Evolutionary conservation across 2,888 invertebrate species (phyloP).

Genomic region (Junonia oenone): DNA sequence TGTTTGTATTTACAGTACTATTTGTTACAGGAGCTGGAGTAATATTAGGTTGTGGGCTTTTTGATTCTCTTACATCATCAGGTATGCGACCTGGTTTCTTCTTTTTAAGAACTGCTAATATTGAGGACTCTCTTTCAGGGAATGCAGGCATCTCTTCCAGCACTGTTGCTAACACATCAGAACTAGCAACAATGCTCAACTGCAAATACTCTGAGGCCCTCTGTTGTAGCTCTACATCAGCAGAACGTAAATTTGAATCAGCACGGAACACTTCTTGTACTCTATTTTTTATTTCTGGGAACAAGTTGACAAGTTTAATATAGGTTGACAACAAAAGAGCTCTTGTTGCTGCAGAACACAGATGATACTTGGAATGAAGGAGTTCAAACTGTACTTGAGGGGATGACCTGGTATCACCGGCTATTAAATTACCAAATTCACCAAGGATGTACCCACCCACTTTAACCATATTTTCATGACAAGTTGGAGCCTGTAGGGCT

Average conservation of each 20-base stretch:
- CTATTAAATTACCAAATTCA: constrained; percentile 99
- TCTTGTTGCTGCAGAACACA: constrained; percentile 97
- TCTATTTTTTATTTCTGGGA: constrained; percentile 97
- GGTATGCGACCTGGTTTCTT: constrained; percentile 97
- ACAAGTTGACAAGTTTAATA: constrained; percentile 99
- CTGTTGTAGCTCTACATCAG: constrained; percentile 99
- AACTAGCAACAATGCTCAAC: constrained; percentile 95
- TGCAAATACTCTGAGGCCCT: constrained; percentile 98
- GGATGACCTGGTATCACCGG: constrained; percentile 98
- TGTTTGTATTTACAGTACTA: constrained; percentile 70
- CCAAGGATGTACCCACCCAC: constrained; percentile 99
- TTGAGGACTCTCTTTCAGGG: constrained; percentile 98
- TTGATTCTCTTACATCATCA: constrained; percentile 90
- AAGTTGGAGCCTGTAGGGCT: constrained; percentile 98
- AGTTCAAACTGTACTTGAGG: constrained; percentile 98
- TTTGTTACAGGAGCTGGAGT: constrained; percentile 71
- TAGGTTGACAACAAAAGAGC: constrained; percentile 98
- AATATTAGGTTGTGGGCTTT: constrained; percentile 82
- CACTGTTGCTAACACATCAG: constrained; percentile 98
- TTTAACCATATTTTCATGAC: constrained; percentile 99
- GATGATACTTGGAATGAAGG: constrained; percentile 98
- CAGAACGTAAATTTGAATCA: constrained; percentile 97
- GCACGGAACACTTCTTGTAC: constrained; percentile 97
- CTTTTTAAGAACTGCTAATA: constrained; percentile 97
- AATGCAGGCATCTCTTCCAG: constrained; percentile 99